These are phyloP conservation scores for Drosophila demipolita DNA, from an alignment of 2,888 invertebrate genomes.

Conservation along the genomic window DNA sequence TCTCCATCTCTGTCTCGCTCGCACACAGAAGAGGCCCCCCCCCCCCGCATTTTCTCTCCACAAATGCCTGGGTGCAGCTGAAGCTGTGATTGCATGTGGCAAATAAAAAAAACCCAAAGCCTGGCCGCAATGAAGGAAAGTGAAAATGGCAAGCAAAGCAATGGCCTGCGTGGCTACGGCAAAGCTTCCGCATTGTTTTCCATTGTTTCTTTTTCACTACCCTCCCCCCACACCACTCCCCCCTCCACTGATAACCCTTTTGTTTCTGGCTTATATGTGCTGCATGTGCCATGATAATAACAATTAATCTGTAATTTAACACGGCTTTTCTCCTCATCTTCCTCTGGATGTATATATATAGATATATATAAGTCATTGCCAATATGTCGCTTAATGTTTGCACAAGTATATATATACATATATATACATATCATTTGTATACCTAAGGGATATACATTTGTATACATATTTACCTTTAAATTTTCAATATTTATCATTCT, in stretches of 20 bases:
- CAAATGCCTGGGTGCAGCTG: constrained; percentile 21
- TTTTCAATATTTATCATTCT: constrained; percentile 58
- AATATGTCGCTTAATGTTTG: constrained; percentile 45
- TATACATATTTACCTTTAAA: constrained; percentile 25
- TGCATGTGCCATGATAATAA: constrained; percentile 38
- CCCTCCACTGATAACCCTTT: constrained; percentile 21
- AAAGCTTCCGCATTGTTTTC: constrained; percentile 60
- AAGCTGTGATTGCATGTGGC: constrained; percentile 31
- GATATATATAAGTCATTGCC: constrained; percentile 39
- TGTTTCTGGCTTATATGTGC: constrained; percentile 17
- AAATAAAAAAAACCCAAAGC: constrained; percentile 32
- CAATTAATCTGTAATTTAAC: constrained; percentile 64
- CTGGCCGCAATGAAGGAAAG: constrained; percentile 52
- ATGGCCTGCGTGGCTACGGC: constrained; percentile 15
- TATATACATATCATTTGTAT: background rate
- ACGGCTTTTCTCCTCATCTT: constrained; percentile 39
- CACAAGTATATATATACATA: constrained; percentile 5
- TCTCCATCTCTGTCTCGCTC: background rate
- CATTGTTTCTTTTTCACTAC: constrained; percentile 28
- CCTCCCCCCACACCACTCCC: background rate
- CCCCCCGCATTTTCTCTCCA: constrained; percentile 27
- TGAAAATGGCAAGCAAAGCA: constrained; percentile 56
- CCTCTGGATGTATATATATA: background rate
- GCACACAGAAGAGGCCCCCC: too few species aligned
- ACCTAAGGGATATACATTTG: background rate